Conservation (phyloP, 1,140 invertebrate genomes). For the Temnothorax nylanderi region DNA sequence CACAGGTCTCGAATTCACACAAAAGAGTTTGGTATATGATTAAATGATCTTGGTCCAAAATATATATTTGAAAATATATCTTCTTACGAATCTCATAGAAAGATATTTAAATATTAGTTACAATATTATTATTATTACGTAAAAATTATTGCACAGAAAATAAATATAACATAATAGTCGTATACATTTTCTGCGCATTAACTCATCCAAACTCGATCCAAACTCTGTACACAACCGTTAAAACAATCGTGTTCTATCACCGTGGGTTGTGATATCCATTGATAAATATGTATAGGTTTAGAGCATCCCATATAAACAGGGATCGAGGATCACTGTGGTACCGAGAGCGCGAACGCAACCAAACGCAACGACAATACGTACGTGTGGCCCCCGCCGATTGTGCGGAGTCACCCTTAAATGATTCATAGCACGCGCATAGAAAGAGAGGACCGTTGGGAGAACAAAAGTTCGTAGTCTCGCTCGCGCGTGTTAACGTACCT, state of each 20-base stretch:
- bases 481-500: not conserved
- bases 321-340: not conserved
- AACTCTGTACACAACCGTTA: not conserved
- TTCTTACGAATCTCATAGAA: no score
- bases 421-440: slow-evolving; percentile 33
- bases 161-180: no score
- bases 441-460: slow-evolving; percentile 7
- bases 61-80: no score
- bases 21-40: no score
- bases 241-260: not conserved
- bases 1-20: not conserved
- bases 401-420: slow-evolving; percentile 41
- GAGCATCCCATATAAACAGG: not conserved
- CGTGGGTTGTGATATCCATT: not conserved
- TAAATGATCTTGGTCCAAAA: no score
- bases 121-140: no score
- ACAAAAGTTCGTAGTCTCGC: slow-evolving; percentile 16
- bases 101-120: no score
- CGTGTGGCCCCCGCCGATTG: not conserved
- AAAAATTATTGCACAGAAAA: no score
- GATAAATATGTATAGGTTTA: slow-evolving; percentile 5
- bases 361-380: not conserved
- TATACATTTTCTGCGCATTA: no score
- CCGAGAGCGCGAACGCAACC: not conserved
- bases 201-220: not conserved